Conservation (phyloP, 2,113 vertebrate species). For the Chloropsis hardwickii region DNA sequence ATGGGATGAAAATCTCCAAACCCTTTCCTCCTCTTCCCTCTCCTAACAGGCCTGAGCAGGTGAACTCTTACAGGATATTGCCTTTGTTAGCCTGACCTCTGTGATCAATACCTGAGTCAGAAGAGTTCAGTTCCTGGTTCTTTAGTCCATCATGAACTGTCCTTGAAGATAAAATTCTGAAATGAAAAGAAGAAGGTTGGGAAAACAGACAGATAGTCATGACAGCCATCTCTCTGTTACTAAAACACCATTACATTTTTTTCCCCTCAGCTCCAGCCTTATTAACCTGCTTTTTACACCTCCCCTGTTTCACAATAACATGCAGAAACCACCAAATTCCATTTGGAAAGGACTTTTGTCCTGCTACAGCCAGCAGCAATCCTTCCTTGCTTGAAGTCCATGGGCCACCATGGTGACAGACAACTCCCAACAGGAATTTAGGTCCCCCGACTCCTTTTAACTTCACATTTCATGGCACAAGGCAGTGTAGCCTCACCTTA, state of each 20-base stretch:
- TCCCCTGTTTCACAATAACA: neutral
- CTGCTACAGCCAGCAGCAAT: neutral
- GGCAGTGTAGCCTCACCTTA: neutral
- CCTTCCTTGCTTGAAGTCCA: neutral
- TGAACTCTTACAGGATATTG: neutral
- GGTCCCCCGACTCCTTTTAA: neutral
- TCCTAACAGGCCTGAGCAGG: neutral
- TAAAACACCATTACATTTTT: neutral
- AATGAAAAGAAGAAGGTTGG: neutral
- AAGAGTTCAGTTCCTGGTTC: slow-evolving; percentile 73
- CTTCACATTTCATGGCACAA: neutral
- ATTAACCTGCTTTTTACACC: neutral
- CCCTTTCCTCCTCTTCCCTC: neutral
- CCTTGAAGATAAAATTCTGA: slow-evolving; percentile 73
- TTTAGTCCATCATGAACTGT: slow-evolving; percentile 72
- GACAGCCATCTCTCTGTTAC: neutral
- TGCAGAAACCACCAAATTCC: neutral
- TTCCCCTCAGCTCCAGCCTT: neutral
- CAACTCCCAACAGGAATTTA: neutral
- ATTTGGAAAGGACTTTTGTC: neutral
- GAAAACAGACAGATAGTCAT: neutral
- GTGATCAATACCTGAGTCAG: slow-evolving; percentile 71
- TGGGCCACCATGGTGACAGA: neutral
- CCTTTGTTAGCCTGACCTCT: neutral
- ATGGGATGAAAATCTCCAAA: neutral